These are phyloP conservation scores for Hoplodrina blanda DNA, from an alignment of 2,888 invertebrate genomes.

Conservation along the genomic window DNA sequence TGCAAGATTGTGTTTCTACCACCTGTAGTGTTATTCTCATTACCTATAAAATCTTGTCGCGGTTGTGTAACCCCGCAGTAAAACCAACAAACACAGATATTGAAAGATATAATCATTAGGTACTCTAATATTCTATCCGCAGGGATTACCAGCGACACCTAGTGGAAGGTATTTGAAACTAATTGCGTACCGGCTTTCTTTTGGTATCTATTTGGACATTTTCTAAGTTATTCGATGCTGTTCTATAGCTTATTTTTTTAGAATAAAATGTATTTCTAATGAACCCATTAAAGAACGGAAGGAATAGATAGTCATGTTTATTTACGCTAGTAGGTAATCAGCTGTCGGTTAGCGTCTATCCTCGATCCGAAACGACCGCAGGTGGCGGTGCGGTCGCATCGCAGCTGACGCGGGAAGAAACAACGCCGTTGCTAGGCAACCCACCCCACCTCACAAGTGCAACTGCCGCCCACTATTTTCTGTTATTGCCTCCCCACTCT, in stretches of 20 bases:
- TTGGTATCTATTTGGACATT: background rate
- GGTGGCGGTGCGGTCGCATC: slow-evolving; percentile 37
- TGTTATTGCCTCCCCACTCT: background rate
- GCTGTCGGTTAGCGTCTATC: slow-evolving; percentile 41
- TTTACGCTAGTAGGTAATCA: slow-evolving; percentile 41
- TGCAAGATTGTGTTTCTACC: background rate
- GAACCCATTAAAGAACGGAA: background rate
- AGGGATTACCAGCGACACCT: slow-evolving; percentile 32
- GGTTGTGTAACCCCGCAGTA: background rate
- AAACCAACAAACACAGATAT: slow-evolving; percentile 5
- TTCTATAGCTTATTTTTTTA: background rate
- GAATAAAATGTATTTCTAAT: background rate
- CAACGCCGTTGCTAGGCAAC: slow-evolving; percentile 55
- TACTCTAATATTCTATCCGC: background rate
- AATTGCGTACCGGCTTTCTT: background rate
- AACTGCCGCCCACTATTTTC: slow-evolving; percentile 5
- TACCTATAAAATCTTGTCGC: background rate
- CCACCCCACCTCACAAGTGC: slow-evolving; percentile 3
- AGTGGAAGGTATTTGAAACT: background rate
- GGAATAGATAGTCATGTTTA: slow-evolving; percentile 7
- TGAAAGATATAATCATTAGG: background rate
- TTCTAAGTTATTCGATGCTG: background rate
- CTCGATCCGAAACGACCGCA: slow-evolving; percentile 4
- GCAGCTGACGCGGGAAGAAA: slow-evolving; percentile 47
- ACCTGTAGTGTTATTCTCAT: background rate